These are phyloP conservation scores for Hassar affinis DNA, from an alignment of 2,113 vertebrate species.

Conservation along the genomic window DNA sequence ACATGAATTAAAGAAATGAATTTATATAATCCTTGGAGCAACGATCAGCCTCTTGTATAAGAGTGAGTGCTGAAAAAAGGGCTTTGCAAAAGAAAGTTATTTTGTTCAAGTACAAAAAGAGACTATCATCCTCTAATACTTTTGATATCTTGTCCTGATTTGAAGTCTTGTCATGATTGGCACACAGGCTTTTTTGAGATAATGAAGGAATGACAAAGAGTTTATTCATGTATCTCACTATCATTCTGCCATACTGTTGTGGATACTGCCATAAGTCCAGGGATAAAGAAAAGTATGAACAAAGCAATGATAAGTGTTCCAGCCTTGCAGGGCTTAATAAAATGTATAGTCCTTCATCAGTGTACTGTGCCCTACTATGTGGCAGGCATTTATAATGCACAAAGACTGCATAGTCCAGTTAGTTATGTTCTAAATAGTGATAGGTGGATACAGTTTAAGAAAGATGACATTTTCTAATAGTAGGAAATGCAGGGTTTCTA, in stretches of 20 bases:
- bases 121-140: not conserved
- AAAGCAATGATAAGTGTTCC: conserved; percentile 31
- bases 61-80: not conserved
- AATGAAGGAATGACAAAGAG: conserved; percentile 25
- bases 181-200: conserved; percentile 2
- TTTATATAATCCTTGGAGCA: conserved; percentile 53
- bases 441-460: not conserved
- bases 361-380: not conserved
- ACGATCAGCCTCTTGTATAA: conserved; percentile 21
- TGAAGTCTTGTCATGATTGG: not conserved
- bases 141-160: not conserved
- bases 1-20: conserved; percentile 57
- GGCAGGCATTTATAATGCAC: conserved; percentile 12
- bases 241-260: conserved; percentile 9
- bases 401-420: conserved; percentile 26
- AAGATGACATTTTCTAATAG: not conserved
- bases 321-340: conserved; percentile 23
- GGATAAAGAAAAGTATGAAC: conserved; percentile 31
- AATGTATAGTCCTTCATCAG: conserved; percentile 34
- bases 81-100: not conserved
- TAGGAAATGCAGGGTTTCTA: not conserved
- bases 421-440: not conserved
- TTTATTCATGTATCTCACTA: conserved; percentile 15
- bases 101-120: not conserved
- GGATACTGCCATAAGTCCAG: conserved; percentile 13